Percentiles rank a stretch among this genome's conserved stretches.
Conservation (phyloP, 1,140 invertebrate species). For the Doryteuthis pealeii region DNA sequence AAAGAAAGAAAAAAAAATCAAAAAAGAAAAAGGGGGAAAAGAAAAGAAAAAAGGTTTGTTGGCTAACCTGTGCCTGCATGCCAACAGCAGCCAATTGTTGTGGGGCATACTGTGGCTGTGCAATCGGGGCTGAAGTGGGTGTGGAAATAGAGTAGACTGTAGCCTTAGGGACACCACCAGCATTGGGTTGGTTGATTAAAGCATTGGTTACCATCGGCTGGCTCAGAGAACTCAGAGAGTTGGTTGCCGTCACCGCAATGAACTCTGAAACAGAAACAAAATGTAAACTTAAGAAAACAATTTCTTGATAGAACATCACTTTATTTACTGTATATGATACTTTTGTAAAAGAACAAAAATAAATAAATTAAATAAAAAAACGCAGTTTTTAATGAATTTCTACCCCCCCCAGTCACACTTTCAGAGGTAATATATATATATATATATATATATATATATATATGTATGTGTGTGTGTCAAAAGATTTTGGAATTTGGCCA, state of each 20-base stretch:
- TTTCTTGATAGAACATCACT: background rate
- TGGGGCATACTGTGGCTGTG: constrained; percentile 30
- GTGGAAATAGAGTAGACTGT: constrained; percentile 28
- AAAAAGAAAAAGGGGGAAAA: no score
- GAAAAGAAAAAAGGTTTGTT: background rate
- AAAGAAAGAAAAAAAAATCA: no score
- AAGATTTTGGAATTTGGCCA: no score
- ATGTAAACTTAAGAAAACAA: no score
- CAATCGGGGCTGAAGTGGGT: constrained; percentile 5
- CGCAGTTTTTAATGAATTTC: background rate
- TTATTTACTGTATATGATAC: no score
- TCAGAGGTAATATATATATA: background rate
- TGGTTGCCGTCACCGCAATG: constrained; percentile 18
- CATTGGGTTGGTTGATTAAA: constrained; percentile 19
- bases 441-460: background rate
- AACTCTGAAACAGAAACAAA: constrained; percentile 16
- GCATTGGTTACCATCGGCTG: constrained; percentile 16
- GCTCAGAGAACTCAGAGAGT: constrained; percentile 7
- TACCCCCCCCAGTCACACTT: background rate
- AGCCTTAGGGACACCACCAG: constrained; percentile 14
- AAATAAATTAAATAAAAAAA: no score
- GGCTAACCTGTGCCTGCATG: constrained; percentile 33
- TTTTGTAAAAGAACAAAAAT: background rate
- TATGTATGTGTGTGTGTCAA: no score
- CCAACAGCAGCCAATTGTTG: constrained; percentile 27